Base-by-base conservation (phyloP, 1,140 invertebrate species). In the Pectinophora gossypiella region DNA sequence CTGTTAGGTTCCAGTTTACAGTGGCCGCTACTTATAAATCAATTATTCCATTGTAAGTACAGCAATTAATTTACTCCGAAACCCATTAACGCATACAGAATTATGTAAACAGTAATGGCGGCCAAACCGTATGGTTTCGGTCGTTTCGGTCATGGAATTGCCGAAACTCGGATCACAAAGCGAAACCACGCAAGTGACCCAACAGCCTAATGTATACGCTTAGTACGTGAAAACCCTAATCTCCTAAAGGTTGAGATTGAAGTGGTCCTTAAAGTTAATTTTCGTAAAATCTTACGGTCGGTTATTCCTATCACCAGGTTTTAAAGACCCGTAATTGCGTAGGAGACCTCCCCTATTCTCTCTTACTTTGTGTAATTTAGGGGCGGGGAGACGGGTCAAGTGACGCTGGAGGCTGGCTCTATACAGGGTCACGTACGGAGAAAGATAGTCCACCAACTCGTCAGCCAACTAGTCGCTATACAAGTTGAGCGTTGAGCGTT, bases 231-330 rank as follows among this genome's bases (percentile, higher is more conserved):
- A 66, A 68, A 63, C 61, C 63, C 61, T 76, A 76, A 76, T 75
- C 71, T 70, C 54, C 63, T 68, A 70, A 76, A 75, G 72, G 74
- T 71, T 75, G 72, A 75, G 56, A 75, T 79, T 75, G 73, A 66
- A 76, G 74, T 76, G 61, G 27, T 46, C 72, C 72, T 73, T 80
- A 72, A 76, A 80, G 71, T 74, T 76, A 82, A 82, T 79, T 82
- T 82, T 77, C 74, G 64, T 79, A 77, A 82, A 79, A 77, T 79
- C 78, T 75, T 78, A 77, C 65, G 53, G 64, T 60, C 43, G 60
- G 56, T 57, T 64, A 54, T 60, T 55, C 46, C 19, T 36, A 10
- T 7, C 6, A 46, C 68, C 61, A 62, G 3, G 44, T 19, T 48
- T 19, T 16, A 5, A 7, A 13, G 57, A 60, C 20, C 56, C 36